A percentile compares a stretch with the other conserved stretches of the same genome.
phyloP scores from a whole-genome alignment of 2,113 vertebrate species.

The Castor canadensis region DNA sequence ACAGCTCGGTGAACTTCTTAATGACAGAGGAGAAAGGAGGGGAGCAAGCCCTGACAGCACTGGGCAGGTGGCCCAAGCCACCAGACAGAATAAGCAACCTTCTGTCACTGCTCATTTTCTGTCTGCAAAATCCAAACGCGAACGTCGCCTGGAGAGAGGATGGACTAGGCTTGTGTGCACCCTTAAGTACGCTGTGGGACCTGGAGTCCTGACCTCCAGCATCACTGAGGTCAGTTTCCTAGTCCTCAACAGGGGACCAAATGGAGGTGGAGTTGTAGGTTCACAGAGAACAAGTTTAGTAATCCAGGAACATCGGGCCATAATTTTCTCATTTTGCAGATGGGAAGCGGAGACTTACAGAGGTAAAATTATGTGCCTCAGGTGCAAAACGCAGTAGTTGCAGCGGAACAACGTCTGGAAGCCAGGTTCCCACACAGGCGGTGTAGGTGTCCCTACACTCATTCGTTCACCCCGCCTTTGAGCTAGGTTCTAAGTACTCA shows the following conservation, averaged over 20 bases:
- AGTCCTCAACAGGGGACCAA: background rate
- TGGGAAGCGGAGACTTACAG: background rate
- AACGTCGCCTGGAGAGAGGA: no score
- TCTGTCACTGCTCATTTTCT: background rate
- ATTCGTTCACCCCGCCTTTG: background rate
- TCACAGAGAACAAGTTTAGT: background rate
- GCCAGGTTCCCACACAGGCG: background rate
- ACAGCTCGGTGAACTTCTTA: background rate
- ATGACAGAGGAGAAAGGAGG: background rate
- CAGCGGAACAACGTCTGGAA: background rate
- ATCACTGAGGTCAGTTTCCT: background rate
- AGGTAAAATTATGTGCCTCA: background rate
- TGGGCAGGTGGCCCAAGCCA: background rate
- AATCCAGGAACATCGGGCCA: background rate
- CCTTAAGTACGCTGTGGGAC: no score
- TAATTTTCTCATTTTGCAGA: background rate
- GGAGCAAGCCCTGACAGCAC: background rate
- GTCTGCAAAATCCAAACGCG: background rate
- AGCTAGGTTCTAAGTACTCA: background rate
- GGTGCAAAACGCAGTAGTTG: background rate
- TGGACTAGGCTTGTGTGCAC: no score
- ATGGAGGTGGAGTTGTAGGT: background rate
- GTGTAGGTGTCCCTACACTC: no score
- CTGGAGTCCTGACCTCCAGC: background rate
- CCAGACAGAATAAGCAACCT: background rate